Evolutionary conservation across 2,888 invertebrate genomes (phyloP).

Genomic region (Phyto melanocephala): DNA sequence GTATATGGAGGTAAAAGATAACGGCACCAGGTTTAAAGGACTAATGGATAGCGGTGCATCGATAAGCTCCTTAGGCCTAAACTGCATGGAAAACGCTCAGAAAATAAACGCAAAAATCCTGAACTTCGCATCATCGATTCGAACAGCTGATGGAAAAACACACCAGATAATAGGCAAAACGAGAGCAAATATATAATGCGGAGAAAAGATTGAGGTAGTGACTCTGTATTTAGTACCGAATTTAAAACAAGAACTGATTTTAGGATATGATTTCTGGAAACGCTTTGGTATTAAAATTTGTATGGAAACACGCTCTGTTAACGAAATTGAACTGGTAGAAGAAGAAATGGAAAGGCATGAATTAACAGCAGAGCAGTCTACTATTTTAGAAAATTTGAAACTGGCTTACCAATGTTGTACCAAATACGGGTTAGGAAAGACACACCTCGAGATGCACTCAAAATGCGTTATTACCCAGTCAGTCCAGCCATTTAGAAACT

Average conservation of each 20-base stretch:
- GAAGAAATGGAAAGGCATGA: not conserved
- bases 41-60: too few species aligned
- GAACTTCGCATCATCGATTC: not conserved
- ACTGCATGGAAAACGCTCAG: too few species aligned
- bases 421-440: not conserved
- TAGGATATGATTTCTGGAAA: not conserved
- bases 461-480: too few species aligned
- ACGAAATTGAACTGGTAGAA: not conserved
- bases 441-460: not conserved
- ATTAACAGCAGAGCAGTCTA: not conserved
- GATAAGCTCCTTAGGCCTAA: not conserved
- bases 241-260: too few species aligned
- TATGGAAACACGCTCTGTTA: not conserved
- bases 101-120: not conserved
- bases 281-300: not conserved
- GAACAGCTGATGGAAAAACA: too few species aligned
- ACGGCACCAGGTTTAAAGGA: too few species aligned
- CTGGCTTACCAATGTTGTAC: not conserved
- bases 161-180: too few species aligned
- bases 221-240: too few species aligned
- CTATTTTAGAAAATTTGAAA: not conserved
- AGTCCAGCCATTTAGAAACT: too few species aligned
- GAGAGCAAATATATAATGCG: not conserved
- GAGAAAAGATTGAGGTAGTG: not conserved
- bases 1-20: too few species aligned